Evolutionary conservation across 1,140 invertebrate species (phyloP), one percentile per base, ranked within the genome.

Genomic region (Oscheius sp.): DNA sequence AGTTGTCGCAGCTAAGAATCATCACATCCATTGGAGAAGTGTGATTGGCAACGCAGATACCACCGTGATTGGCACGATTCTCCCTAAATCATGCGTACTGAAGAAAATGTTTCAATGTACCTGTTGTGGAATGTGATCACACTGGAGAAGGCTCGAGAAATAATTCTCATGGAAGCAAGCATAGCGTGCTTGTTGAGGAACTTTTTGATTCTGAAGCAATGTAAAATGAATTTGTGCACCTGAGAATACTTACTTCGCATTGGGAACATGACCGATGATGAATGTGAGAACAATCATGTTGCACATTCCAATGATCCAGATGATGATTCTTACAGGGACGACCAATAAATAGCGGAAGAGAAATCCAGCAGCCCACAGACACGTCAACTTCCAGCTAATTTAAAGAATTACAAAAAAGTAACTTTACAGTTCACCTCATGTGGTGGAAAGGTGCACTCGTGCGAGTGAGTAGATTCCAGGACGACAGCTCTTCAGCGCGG

Each of bases 21-120:
- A 99, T 89, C 46, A 94, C 94, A 87, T 99, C 96, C 76, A 99
- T 95, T 1, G 96, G 97, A 69, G 94, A 97, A 0, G 97, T 99
- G 86, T 99, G 97, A 88, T 99, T 99, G 59, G 97, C 96, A 23
- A 99, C 96, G 87, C 95, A 98, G 80, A 99, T 98, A 20, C 81
- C 81, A 75, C 79, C 78, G 1, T 65, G 58, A 29, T 29, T 70
- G 2, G 78, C 77, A 23, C 77, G 79, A 38, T 79, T 79, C 52
- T 79, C 77, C 46, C 78, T 79, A 62, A 35, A 79, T 58, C 64
- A 29, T 32, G 28, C n/a, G 26, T 28, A 18, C 2, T 75, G 26
- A 75, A 59, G 28, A 42, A 1, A 79, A 10, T 20, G 52, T 29
- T 20, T 31, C 15, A 77, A 35, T 58, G 55, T 72, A 81, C 77